Percentiles rank a stretch among this genome's conserved stretches.
Conservation (phyloP, 2,888 invertebrate species). For the Osedax frankpressi region DNA sequence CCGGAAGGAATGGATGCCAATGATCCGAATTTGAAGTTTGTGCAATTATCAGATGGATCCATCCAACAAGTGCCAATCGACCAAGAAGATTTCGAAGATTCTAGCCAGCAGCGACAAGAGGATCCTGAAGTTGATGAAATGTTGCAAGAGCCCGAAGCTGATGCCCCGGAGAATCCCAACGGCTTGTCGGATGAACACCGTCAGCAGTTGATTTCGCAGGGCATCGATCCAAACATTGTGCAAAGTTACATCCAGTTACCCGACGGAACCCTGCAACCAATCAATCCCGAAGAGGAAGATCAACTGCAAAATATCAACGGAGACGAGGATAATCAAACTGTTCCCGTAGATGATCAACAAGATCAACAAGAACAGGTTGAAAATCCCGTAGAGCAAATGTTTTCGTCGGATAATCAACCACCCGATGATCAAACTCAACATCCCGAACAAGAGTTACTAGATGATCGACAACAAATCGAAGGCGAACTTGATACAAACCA, state of each 20-base stretch:
- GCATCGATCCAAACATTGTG: not conserved
- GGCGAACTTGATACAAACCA: not conserved
- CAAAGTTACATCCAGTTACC: not conserved
- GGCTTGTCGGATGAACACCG: not conserved
- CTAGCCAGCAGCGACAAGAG: not conserved
- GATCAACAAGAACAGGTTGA: not conserved
- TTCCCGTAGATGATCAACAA: not conserved
- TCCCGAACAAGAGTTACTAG: not conserved
- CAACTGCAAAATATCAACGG: not conserved
- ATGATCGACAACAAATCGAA: not conserved
- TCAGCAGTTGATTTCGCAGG: not conserved
- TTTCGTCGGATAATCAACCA: not conserved
- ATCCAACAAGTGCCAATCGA: not conserved
- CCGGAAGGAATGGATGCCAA: not conserved
- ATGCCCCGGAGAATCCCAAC: not conserved
- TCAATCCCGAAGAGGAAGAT: not conserved
- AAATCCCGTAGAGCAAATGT: not conserved
- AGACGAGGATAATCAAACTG: not conserved
- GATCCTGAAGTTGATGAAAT: not conserved
- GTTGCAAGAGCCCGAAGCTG: not conserved
- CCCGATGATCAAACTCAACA: not conserved
- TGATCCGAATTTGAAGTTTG: not conserved
- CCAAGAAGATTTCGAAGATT: not conserved
- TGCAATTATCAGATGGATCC: slow-evolving; percentile 3
- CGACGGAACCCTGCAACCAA: not conserved